These are phyloP conservation scores for Flexamia atlantica DNA, from an alignment of 2,888 invertebrate genomes.

Conservation along the genomic window DNA sequence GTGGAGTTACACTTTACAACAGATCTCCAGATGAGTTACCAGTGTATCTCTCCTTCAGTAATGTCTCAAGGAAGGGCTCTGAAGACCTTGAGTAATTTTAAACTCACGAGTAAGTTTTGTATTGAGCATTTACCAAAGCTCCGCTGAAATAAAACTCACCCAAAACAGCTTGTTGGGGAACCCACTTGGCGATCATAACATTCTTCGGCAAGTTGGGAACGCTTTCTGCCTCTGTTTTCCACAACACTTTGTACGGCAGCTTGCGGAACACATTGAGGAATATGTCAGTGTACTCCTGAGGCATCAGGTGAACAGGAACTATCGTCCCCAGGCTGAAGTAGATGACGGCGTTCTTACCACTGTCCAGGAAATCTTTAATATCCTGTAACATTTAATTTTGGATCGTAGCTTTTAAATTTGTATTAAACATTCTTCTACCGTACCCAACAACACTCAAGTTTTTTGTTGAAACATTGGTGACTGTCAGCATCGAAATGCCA, in stretches of 20 bases:
- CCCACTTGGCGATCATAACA: constrained; percentile 65
- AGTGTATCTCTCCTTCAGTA: no score
- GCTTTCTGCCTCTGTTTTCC: constrained; percentile 65
- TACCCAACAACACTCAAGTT: no score
- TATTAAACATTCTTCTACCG: no score
- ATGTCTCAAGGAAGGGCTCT: no score
- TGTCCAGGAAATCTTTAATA: constrained; percentile 58
- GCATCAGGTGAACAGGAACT: constrained; percentile 77
- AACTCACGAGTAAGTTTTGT: no score
- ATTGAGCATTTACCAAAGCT: no score
- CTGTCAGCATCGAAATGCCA: no score
- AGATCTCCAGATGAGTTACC: no score
- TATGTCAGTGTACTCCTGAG: constrained; percentile 59
- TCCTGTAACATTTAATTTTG: constrained; percentile 48
- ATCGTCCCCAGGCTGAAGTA: constrained; percentile 73
- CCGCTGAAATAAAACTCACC: constrained; percentile 56
- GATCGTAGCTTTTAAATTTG: no score
- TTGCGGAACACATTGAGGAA: constrained; percentile 65
- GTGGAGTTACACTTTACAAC: no score
- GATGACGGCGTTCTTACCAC: constrained; percentile 3
- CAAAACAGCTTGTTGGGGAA: constrained; percentile 66
- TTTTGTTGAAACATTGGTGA: no score
- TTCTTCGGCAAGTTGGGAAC: constrained; percentile 62
- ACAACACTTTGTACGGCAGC: constrained; percentile 65
- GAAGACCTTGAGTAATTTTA: no score